phyloP scores from a whole-genome alignment of 2,797 vertebrate species.

The Cirrhinus mrigala region DNA sequence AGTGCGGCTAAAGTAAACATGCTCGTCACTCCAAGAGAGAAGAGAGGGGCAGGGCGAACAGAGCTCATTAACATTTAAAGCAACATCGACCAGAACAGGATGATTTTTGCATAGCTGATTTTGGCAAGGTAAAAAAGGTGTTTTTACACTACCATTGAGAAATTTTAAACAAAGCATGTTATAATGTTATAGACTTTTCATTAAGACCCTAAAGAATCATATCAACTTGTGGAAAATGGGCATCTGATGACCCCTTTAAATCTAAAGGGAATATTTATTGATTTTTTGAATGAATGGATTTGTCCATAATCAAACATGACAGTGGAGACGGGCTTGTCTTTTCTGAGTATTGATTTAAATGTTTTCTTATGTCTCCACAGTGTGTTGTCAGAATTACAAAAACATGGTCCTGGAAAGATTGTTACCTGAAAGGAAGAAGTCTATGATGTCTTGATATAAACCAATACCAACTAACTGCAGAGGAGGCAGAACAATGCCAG shows the following conservation, averaged over 20 bases:
- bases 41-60: too few species aligned
- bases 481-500: slow-evolving; percentile 54
- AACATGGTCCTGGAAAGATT: slow-evolving; percentile 29
- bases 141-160: too few species aligned
- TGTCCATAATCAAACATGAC: neutral
- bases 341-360: slow-evolving; percentile 4
- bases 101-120: too few species aligned
- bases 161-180: too few species aligned
- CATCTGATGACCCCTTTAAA: neutral
- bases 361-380: slow-evolving; percentile 38
- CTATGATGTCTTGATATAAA: slow-evolving; percentile 38
- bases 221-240: too few species aligned
- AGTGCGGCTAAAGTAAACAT: too few species aligned
- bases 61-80: too few species aligned
- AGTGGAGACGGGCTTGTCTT: neutral
- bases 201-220: too few species aligned
- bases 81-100: too few species aligned
- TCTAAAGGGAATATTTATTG: neutral
- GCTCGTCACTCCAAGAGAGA: too few species aligned
- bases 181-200: too few species aligned
- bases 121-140: too few species aligned
- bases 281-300: neutral
- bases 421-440: slow-evolving; percentile 20
- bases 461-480: neutral
- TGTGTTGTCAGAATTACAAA: neutral